Base-by-base conservation (phyloP, 2,797 vertebrate species). In the Acanthiza pusilla region DNA sequence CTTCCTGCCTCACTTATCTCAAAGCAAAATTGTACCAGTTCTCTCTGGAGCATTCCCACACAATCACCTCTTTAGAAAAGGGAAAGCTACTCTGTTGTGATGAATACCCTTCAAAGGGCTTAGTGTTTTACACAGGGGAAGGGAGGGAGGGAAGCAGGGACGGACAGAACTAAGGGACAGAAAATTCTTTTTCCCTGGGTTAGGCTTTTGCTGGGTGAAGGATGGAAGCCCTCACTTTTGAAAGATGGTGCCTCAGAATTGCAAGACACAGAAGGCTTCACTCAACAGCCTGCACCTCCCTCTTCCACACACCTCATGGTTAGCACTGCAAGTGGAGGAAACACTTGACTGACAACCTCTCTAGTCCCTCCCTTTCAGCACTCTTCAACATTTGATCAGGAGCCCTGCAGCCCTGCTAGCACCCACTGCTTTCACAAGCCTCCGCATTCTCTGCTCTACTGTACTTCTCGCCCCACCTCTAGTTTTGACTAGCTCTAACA, bases 1-100 rank as follows among this genome's bases (percentile, higher is more conserved):
- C 92, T 97, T 95, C 96, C 94, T 94, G 93, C 88, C 91, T 94
- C 85, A 82, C 93, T 96, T 94, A 94, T 96, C 91, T 96, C 86
- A 91, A 97, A 95, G 95, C 86, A 94, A 93, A 96, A 96, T 84
- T 96, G 85, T 91, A 95, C 84, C 76, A 87, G 74, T n/a, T 94
- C 75, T 82, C 96, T 95, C 96, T 89, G 81, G 89, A 96, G 92
- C 88, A 88, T 94, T 96, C 81, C 85, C 32, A 15, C 76, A 95
- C 73, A 89, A 94, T 93, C 95, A 94, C 86, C 96, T 87, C 94
- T 93, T 95, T 92, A 95, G 82, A 89, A 95, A 91, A 16, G 67
- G 71, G 66, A 94, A 91, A 91, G 77, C 84, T 85, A 58, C 83
- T 91, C 94, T 75, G 30, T 54, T 78, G 79, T 95, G 80, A 96